Percentiles rank a stretch among this genome's conserved stretches.
Conservation (phyloP, 1,140 invertebrate genomes). For the Drosophila punjabiensis region DNA sequence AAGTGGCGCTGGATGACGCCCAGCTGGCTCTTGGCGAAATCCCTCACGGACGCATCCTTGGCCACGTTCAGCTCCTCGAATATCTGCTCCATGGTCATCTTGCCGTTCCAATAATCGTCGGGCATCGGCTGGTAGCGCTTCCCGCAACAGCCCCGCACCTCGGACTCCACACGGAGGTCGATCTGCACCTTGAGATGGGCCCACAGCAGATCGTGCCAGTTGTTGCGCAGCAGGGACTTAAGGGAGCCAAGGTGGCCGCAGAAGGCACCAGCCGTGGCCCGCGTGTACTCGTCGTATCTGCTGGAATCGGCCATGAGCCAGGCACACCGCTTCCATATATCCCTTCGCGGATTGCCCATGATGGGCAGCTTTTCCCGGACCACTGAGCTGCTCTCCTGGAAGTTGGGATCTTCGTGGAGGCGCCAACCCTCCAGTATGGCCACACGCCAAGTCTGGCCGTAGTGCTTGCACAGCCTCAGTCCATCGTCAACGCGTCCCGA, state of each 20-base stretch:
- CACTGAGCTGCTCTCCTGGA: constrained; percentile 83
- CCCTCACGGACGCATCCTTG: constrained; percentile 86
- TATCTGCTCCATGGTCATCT: constrained; percentile 90
- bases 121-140: constrained; percentile 88
- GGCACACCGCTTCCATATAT: constrained; percentile 96
- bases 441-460: constrained; percentile 95
- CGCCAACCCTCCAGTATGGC: constrained; percentile 96
- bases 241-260: constrained; percentile 93
- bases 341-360: constrained; percentile 94
- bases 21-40: constrained; percentile 87
- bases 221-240: constrained; percentile 89
- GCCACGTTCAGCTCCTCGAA: constrained; percentile 89
- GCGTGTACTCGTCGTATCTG: constrained; percentile 87
- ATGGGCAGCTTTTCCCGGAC: constrained; percentile 87
- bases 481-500: constrained; percentile 94
- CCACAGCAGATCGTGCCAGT: constrained; percentile 97
- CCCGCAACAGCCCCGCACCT: constrained; percentile 86
- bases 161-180: constrained; percentile 93
- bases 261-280: constrained; percentile 91
- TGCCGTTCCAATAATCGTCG: constrained; percentile 92
- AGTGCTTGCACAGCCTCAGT: constrained; percentile 92
- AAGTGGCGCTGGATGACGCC: constrained; percentile 92
- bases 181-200: constrained; percentile 93
- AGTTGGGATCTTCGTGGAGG: constrained; percentile 93
- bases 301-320: constrained; percentile 89